phyloP scores from a whole-genome alignment of 1,140 invertebrate species.

The Heliconius himera region DNA sequence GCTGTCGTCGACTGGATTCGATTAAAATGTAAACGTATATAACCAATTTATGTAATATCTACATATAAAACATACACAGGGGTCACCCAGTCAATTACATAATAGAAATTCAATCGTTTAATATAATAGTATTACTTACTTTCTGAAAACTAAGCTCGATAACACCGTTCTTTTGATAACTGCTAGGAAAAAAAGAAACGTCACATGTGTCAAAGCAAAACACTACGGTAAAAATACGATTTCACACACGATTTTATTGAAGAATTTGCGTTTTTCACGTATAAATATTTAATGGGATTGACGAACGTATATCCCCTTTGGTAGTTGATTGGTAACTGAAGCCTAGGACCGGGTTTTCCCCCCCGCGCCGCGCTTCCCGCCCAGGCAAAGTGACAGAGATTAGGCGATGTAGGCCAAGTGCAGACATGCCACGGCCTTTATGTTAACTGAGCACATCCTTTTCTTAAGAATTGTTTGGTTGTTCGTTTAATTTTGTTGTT shows the following conservation, averaged over 20 bases:
- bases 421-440: conserved; percentile 38
- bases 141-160: conserved; percentile 52
- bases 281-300: conserved; percentile 35
- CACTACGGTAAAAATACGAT: conserved; percentile 45
- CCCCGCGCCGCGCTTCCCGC: conserved; percentile 60
- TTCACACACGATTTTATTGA: conserved; percentile 70
- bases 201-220: conserved; percentile 31
- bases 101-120: conserved; percentile 25
- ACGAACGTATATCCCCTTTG: conserved; percentile 40
- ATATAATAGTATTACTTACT: conserved; percentile 53
- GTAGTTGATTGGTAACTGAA: conserved; percentile 58
- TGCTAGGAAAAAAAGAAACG: neutral
- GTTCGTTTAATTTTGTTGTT: conserved; percentile 9
- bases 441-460: conserved; percentile 34
- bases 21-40: neutral
- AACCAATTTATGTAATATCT: neutral
- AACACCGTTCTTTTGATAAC: conserved; percentile 1
- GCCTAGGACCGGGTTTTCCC: conserved; percentile 56
- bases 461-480: conserved; percentile 19
- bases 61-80: neutral
- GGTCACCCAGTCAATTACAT: conserved; percentile 35
- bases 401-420: conserved; percentile 46
- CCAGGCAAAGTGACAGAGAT: conserved; percentile 62
- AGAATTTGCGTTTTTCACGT: conserved; percentile 59
- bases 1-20: neutral